Evolutionary conservation across 2,888 invertebrate genomes (phyloP).

Genomic region (Cataglyphis altisquamis): DNA sequence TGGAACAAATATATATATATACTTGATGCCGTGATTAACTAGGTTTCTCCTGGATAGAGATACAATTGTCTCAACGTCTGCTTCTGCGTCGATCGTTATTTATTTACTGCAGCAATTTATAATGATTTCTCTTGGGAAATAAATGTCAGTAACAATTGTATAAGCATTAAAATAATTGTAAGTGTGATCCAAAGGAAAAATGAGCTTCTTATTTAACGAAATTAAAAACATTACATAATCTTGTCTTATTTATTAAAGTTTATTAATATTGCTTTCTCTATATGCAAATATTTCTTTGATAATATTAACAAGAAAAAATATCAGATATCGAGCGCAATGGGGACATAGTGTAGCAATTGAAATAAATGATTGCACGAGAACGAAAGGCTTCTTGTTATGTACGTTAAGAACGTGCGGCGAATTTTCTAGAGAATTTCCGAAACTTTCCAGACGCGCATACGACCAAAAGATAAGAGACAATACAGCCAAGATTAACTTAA

Average conservation of each 20-base stretch:
- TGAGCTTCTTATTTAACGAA: background rate
- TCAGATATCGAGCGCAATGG: background rate
- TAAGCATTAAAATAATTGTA: background rate
- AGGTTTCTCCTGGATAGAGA: background rate
- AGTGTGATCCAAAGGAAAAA: background rate
- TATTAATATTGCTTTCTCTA: background rate
- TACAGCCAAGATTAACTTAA: constrained; percentile 42
- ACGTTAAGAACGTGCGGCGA: constrained; percentile 12
- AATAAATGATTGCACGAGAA: constrained; percentile 8
- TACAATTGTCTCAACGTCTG: constrained; percentile 2
- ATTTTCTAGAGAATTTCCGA: constrained; percentile 2
- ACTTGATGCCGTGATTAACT: constrained; percentile 28
- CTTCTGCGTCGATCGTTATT: background rate
- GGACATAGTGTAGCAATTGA: background rate
- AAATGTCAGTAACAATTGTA: background rate
- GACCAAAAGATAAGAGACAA: constrained; percentile 10
- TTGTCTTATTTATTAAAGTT: background rate
- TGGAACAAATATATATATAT: constrained; percentile 23
- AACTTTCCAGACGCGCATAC: constrained; percentile 31
- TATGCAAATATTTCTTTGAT: background rate
- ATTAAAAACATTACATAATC: background rate
- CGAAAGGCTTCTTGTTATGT: background rate
- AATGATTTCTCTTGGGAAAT: background rate
- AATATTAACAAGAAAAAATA: background rate
- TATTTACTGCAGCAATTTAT: background rate